Base-by-base conservation (phyloP, 2,888 invertebrate species). In the Melipona bicolor region DNA sequence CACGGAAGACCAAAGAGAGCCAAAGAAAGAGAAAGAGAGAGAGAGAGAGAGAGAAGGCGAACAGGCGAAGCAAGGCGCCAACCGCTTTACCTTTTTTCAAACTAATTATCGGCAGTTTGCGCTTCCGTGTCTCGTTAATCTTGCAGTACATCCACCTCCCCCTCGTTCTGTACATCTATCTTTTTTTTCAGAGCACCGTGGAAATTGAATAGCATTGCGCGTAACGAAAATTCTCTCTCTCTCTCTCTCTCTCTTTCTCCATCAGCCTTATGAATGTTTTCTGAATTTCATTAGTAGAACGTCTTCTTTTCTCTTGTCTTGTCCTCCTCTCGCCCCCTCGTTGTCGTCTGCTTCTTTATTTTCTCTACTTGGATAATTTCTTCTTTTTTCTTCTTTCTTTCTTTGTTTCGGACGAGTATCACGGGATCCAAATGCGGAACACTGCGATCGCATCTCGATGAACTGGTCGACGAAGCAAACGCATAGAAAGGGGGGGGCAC, bases 121-220 rank as follows among this genome's bases (percentile, higher is more conserved):
- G 73, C 82, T 83, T 83, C 83, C 83, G 83, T 70, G 82, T 83
- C 83, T 82, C 83, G 82, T 83, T 77, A 77, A 83, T 83, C 82
- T 82, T 70, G 69, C 72, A 71, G 67, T 36, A 13, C 21, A 9
- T 32, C 11, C 24, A 4, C 56, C 52, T 3, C 3, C 0, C 2
- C 27, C 64, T 9, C 43, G 43, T 9, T 43, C 43, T 43, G 43
- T 1, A 11, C 43, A 9, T 43, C 19, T 11, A n/a, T 27, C 54
- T 62, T 36, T 49, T 74, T 67, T 67, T 70, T 54, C 73, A 32
- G 27, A 74, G 13, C 73, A 59, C 56, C 81, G 75, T 83, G 83
- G 56, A 83, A 81, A 83, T 67, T 76, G 81, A 83, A 81, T 81
- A 72, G 76, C 81, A 72, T 83, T 71, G 69, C 75, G 71, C 81